Conservation (phyloP, 2,113 vertebrate species). For the Trichomycterus rosablanca region DNA sequence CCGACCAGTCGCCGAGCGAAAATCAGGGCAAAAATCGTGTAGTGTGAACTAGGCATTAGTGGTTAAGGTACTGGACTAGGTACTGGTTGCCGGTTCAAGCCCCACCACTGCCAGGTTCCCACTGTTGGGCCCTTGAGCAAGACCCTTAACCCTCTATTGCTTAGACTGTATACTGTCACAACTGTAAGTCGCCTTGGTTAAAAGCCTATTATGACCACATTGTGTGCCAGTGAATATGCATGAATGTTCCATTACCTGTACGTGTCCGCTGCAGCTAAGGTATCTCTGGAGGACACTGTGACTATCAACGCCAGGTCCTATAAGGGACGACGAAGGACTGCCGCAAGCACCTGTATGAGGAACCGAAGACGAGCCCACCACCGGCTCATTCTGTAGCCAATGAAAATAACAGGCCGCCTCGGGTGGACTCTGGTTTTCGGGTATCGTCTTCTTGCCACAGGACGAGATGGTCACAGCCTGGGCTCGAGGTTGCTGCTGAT, state of each 20-base stretch:
- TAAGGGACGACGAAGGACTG: conserved; percentile 39
- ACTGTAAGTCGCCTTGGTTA: too few species aligned
- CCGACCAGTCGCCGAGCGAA: too few species aligned
- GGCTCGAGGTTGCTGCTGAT: conserved; percentile 23
- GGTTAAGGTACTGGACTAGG: too few species aligned
- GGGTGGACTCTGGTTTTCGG: conserved; percentile 28
- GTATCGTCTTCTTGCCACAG: not conserved
- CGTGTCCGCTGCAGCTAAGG: conserved; percentile 51
- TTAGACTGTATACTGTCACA: too few species aligned
- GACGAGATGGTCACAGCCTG: not conserved
- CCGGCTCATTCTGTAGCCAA: not conserved
- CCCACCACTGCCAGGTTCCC: too few species aligned
- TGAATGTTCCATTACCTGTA: conserved; percentile 54
- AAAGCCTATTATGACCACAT: too few species aligned
- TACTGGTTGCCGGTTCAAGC: too few species aligned
- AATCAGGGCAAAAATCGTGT: too few species aligned
- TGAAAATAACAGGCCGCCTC: conserved; percentile 50
- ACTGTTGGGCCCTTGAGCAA: too few species aligned
- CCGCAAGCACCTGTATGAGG: conserved; percentile 30
- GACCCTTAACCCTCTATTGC: too few species aligned
- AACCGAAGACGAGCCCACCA: conserved; percentile 23
- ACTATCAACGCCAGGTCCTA: not conserved
- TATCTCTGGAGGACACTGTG: conserved; percentile 18
- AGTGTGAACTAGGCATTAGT: too few species aligned
- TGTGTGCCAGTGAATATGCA: too few species aligned